Conservation (phyloP, 2,113 vertebrate genomes). For the Hylia prasina region DNA sequence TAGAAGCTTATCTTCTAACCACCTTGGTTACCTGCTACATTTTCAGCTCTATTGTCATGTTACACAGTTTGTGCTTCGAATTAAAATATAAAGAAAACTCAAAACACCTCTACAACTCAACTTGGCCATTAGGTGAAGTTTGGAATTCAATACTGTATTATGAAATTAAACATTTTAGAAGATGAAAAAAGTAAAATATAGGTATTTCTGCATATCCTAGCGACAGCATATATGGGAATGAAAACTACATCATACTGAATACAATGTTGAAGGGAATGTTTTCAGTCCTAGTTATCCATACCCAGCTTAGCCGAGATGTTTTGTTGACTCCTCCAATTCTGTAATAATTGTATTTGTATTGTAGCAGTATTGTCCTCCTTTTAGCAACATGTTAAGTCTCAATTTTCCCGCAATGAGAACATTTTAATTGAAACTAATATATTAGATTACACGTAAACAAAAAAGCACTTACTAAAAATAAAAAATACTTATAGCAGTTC, state of each 20-base stretch:
- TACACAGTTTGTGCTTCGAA: neutral
- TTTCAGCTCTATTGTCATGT: neutral
- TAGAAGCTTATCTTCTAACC: neutral
- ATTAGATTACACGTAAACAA: neutral
- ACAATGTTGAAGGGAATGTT: neutral
- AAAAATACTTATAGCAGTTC: neutral
- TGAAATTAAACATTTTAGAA: neutral
- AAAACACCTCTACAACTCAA: neutral
- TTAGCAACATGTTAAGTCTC: neutral
- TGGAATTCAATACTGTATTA: neutral
- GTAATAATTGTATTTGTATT: neutral
- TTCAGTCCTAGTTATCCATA: neutral
- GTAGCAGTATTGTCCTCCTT: neutral
- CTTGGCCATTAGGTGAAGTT: neutral
- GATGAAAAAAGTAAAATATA: neutral
- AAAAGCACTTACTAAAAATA: neutral
- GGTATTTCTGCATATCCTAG: neutral
- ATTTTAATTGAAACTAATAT: neutral
- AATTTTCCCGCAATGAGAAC: neutral
- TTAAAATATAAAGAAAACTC: neutral
- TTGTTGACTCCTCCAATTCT: fast-evolving
- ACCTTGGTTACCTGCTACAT: neutral
- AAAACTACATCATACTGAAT: neutral
- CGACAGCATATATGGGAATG: fast-evolving
- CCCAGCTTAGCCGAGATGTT: neutral